These are phyloP conservation scores for Triplophysa tibetana DNA, from an alignment of 2,113 vertebrate genomes.

Conservation along the genomic window DNA sequence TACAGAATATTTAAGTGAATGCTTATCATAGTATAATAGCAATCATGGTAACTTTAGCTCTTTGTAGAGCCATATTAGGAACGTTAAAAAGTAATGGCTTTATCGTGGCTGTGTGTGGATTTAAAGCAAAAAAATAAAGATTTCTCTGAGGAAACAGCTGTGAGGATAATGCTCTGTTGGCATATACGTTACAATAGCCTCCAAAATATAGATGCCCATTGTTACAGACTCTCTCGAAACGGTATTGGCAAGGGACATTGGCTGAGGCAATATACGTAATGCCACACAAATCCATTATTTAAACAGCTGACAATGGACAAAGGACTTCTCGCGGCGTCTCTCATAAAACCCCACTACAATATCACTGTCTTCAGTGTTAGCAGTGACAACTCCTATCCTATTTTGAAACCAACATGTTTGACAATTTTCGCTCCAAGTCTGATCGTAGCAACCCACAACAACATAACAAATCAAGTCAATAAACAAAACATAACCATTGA, in stretches of 20 bases:
- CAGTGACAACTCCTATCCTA: neutral
- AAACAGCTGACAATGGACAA: slow-evolving; percentile 47
- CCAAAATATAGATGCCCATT: slow-evolving; percentile 28
- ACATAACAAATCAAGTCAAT: neutral
- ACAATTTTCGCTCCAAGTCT: neutral
- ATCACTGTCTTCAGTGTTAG: slow-evolving; percentile 2
- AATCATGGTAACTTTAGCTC: slow-evolving; percentile 13
- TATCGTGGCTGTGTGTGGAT: neutral
- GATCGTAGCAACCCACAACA: slow-evolving; percentile 19
- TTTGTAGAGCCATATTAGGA: neutral
- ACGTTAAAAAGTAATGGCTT: neutral
- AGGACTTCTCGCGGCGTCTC: slow-evolving; percentile 20
- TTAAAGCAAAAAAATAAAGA: neutral
- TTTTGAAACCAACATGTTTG: slow-evolving; percentile 7
- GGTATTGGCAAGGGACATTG: slow-evolving; percentile 44
- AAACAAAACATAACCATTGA: slow-evolving; percentile 10
- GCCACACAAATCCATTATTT: slow-evolving; percentile 49
- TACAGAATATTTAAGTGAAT: slow-evolving; percentile 21
- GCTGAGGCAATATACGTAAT: slow-evolving; percentile 29
- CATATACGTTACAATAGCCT: slow-evolving; percentile 1
- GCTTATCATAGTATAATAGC: slow-evolving; percentile 5
- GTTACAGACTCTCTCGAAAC: slow-evolving; percentile 42
- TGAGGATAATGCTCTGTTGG: neutral
- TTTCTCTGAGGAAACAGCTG: too few relatives aligned
- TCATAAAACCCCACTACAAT: slow-evolving; percentile 23